Evolutionary conservation across 2,113 vertebrate genomes (phyloP).

Genomic region (Plotosus lineatus): DNA sequence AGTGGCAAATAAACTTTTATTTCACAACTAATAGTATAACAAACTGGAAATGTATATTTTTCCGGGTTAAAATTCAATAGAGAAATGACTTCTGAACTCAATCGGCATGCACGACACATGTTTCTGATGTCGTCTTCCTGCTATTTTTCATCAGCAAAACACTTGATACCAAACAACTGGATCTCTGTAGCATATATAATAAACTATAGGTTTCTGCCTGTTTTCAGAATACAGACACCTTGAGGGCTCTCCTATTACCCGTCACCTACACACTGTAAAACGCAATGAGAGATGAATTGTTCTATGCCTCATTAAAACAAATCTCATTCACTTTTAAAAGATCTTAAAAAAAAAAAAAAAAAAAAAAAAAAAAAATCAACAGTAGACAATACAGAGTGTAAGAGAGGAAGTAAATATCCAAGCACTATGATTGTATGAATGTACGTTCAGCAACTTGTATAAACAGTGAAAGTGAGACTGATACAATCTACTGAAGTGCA

Average conservation of each 20-base stretch:
- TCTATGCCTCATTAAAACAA: constrained; percentile 13
- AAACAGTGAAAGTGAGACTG: constrained; percentile 30
- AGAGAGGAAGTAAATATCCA: background rate
- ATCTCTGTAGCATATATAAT: background rate
- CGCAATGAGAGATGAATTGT: background rate
- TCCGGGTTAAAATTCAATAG: background rate
- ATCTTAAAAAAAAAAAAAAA: too few species aligned
- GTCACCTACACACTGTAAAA: background rate
- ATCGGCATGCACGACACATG: background rate
- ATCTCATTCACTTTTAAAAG: background rate
- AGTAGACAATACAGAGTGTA: constrained; percentile 8
- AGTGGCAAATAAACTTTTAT: constrained; percentile 4
- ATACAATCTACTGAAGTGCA: constrained; percentile 45
- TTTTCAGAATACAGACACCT: background rate
- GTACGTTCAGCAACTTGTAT: constrained; percentile 24
- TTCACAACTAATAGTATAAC: background rate
- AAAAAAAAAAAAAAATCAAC: background rate
- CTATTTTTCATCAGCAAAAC: constrained; percentile 1
- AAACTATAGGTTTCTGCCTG: constrained; percentile 16
- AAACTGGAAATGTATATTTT: background rate
- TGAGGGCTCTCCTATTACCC: constrained; percentile 5
- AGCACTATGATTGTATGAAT: constrained; percentile 31
- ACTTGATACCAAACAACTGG: background rate
- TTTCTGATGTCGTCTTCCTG: background rate
- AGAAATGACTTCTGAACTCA: background rate